Conservation (phyloP, 2,888 invertebrate genomes). For the Tetranychus truncatus region DNA sequence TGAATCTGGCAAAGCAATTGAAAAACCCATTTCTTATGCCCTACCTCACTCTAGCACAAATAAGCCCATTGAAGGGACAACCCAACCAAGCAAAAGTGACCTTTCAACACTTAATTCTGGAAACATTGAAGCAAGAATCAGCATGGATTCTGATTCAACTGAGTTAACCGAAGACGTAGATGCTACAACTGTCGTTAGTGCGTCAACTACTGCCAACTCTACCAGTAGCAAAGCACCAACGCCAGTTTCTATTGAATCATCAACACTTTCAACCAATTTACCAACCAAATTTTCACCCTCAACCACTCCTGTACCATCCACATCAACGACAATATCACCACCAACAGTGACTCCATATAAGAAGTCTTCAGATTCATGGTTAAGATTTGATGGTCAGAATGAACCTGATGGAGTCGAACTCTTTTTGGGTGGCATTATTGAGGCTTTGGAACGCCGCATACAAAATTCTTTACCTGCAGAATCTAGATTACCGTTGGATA, state of each 20-base stretch:
- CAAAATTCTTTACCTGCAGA: slow-evolving; percentile 13
- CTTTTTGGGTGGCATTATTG: slow-evolving; percentile 13
- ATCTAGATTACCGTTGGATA: slow-evolving; percentile 9
- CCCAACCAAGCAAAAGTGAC: not conserved
- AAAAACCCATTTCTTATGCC: not conserved
- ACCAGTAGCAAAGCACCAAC: too few relatives aligned
- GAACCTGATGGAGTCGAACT: not conserved
- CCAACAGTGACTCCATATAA: not conserved
- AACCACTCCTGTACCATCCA: not conserved
- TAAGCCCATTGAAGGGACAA: not conserved
- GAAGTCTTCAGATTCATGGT: not conserved
- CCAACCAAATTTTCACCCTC: not conserved
- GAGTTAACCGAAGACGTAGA: not conserved
- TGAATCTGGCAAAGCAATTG: not conserved
- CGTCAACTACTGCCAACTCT: too few relatives aligned
- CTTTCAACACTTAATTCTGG: not conserved
- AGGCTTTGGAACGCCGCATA: slow-evolving; percentile 13
- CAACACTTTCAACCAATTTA: too few relatives aligned
- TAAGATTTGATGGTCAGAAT: not conserved
- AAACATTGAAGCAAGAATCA: not conserved
- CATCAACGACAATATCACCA: not conserved
- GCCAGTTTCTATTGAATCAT: too few relatives aligned
- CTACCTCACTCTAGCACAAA: not conserved
- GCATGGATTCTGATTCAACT: not conserved
- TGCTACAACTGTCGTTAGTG: not conserved